Base-by-base conservation (phyloP, 2,797 vertebrate species). In the Paedocypris micromegethes region DNA sequence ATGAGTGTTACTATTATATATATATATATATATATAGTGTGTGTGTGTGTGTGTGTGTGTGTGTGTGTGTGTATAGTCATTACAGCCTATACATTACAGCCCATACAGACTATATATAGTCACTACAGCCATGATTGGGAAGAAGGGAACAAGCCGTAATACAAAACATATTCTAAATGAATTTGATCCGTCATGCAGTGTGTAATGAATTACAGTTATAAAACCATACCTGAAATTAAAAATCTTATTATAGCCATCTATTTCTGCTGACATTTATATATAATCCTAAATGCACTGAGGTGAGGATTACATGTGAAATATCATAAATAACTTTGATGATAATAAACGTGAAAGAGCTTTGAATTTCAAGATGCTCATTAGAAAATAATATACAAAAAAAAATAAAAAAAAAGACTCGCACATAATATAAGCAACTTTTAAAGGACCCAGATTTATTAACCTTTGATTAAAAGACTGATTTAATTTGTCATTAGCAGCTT, bases 241-340 rank as follows among this genome's bases (percentile, higher is more conserved):
- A 68, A 74, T 77, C 62, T 61, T 56, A 77, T 68, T 63, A 77
- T 45, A 68, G 57, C 64, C 42, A 70, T 73, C 52, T 69, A 72
- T 73, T 64, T 46, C 6, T 5, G 47, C n/a, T 40, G 48, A 76
- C 56, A 65, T 68, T 53, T 69, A 65, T 69, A 68, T 56, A 68
- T 58, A 62, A 72, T 48, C 62, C 49, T 23, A 53, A 70, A 43
- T 38, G 9, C 67, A 62, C 39, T 4, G n/a, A 40, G 45, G 9
- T 62, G 60, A 62, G 8, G 46, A 45, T 56, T 56, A 55, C 8
- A 70, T 49, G 51, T 37, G 38, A 44, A 50, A 42, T 43, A 60
- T 55, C 38, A 56, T 62, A 70, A 70, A 62, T 66, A 52, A 61
- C 44, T 4, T 6, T 23, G 23, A 56, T 49, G 56, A 23, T 23